Conservation (phyloP, 2,113 vertebrate genomes). For the Pseudopipra pipra region DNA sequence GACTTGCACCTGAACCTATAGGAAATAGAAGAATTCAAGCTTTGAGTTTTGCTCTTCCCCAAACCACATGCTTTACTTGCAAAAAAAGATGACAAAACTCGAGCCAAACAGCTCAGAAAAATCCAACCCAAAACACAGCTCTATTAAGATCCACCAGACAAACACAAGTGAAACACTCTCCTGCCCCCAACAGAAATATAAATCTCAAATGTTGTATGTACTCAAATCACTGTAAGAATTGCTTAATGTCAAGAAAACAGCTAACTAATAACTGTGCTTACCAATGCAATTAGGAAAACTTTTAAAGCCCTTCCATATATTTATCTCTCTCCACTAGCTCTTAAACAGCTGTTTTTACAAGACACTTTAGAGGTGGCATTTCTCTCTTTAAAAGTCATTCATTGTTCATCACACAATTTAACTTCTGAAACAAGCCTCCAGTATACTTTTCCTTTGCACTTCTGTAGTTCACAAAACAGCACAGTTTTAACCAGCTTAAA, state of each 20-base stretch:
- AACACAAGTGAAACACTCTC: neutral
- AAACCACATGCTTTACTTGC: neutral
- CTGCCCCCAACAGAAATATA: neutral
- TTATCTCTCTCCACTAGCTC: neutral
- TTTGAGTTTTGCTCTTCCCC: neutral
- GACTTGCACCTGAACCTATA: conserved; percentile 92
- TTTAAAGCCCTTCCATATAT: neutral
- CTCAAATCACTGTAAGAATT: neutral
- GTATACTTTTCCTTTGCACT: neutral
- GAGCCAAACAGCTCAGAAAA: neutral
- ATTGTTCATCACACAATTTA: neutral
- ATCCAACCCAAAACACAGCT: neutral
- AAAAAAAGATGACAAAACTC: neutral
- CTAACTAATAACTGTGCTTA: neutral
- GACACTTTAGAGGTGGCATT: neutral
- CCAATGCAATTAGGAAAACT: neutral
- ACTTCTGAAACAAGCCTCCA: neutral
- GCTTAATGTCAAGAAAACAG: neutral
- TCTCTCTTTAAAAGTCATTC: neutral
- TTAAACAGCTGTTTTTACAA: neutral
- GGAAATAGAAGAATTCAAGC: conserved; percentile 51
- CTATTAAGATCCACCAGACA: neutral
- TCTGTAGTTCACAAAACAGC: neutral
- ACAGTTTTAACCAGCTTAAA: neutral
- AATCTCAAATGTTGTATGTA: neutral